Percentiles rank a stretch among this genome's conserved stretches.
Conservation (phyloP, 53 echinoderm and acorn worm genomes). For the Astropecten irregularis region DNA sequence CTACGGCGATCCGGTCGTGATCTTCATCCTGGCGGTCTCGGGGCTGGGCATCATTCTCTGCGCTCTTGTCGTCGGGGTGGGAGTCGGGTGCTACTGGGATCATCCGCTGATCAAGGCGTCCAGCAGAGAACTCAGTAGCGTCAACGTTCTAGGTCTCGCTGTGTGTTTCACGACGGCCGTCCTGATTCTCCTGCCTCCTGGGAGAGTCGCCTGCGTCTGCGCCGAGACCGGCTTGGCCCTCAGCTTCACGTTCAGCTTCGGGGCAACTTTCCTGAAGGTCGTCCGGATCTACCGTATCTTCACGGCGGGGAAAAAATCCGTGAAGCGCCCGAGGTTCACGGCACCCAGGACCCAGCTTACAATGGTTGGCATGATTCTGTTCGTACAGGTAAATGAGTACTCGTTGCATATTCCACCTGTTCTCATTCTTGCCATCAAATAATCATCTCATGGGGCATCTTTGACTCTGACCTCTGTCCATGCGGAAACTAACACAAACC, state of each 20-base stretch:
- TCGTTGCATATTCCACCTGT: no score
- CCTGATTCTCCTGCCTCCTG: background rate
- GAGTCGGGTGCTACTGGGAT: background rate
- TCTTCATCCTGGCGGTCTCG: background rate
- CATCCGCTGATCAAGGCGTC: slow-evolving; percentile 22
- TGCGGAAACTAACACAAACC: no score
- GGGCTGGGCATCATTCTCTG: background rate
- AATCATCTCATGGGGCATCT: no score
- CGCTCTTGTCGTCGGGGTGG: background rate
- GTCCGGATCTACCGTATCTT: slow-evolving; percentile 37
- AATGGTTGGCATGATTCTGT: background rate
- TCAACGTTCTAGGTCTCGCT: slow-evolving; percentile 9
- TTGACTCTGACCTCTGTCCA: no score
- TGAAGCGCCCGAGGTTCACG: slow-evolving; percentile 10
- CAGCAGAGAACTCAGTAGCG: slow-evolving; percentile 9
- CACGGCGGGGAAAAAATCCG: background rate
- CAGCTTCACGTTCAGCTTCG: slow-evolving; percentile 6
- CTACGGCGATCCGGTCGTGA: background rate
- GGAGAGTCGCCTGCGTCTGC: background rate
- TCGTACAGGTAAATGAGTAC: background rate
- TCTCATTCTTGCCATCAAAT: no score
- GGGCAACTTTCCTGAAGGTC: background rate
- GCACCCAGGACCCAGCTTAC: background rate
- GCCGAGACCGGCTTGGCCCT: background rate
- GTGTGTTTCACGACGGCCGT: slow-evolving; percentile 5